Evolutionary conservation across 2,888 invertebrate species (phyloP).

Genomic region (Icerya purchasi): DNA sequence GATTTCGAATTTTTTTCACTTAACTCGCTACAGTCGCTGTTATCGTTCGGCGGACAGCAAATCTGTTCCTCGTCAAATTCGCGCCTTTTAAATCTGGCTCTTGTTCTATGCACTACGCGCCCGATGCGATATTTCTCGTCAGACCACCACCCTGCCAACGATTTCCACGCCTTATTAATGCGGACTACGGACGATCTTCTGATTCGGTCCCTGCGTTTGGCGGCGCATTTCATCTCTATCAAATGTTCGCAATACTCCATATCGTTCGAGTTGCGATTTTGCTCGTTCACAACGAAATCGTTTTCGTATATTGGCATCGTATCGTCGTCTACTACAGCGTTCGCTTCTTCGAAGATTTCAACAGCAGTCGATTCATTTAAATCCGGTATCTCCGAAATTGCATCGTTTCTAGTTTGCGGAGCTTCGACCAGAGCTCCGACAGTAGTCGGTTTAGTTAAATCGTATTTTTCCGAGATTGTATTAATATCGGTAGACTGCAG

Average conservation of each 20-base stretch:
- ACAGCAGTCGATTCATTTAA: background rate
- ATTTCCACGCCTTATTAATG: constrained; percentile 17
- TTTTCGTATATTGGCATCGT: too few species aligned
- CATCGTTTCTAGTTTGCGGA: too few species aligned
- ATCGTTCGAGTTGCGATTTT: too few species aligned
- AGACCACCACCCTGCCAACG: constrained; percentile 19
- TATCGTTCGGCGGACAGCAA: too few species aligned
- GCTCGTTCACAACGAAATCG: too few species aligned
- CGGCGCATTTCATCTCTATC: background rate
- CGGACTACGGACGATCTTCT: constrained; percentile 4
- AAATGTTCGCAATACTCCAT: background rate
- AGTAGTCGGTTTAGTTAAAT: background rate
- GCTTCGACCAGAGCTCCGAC: background rate
- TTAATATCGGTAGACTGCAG: background rate
- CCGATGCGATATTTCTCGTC: constrained; percentile 17
- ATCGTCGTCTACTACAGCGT: background rate
- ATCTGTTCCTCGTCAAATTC: too few species aligned
- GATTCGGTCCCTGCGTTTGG: background rate
- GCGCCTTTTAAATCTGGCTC: too few species aligned
- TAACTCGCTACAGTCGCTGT: too few species aligned
- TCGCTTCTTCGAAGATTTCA: background rate
- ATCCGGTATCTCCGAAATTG: too few species aligned
- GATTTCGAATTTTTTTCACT: too few species aligned
- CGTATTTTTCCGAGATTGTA: background rate
- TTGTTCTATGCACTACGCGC: constrained; percentile 10